Base-by-base conservation (phyloP, 2,797 vertebrate genomes). In the Sphenopsis melanotis region DNA sequence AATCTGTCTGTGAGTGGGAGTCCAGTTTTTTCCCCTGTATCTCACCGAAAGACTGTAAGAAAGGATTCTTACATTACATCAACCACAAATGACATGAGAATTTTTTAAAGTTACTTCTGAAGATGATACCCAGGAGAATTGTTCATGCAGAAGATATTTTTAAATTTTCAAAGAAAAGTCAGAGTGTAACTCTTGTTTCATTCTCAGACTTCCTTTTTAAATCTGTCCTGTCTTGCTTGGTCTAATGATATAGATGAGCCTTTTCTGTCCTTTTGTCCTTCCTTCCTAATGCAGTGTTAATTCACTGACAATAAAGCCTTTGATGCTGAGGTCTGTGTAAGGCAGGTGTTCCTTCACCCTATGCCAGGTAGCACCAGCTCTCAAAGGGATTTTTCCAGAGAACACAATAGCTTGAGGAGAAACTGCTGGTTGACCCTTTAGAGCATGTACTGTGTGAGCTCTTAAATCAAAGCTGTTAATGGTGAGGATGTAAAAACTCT, bases 31-130 rank as follows among this genome's bases (percentile, higher is more conserved):
- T 47, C 86, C 72, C 74, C 71, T 94, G 65, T 63, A 52, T 91
- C 71, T 92, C 65, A 41, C 76, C 86, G 83, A 76, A 92, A 94
- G 69, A 42, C 89, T 94, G 61, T 30, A 83, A 95, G 94, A 96
- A 91, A 83, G 39, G 57, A 86, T 81, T 92, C 68, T 91, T 90
- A 78, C 74, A 66, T 96, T 94, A 82, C 76, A 94, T 93, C 89
- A 95, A 77, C 92, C 66, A 57, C 81, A 87, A 96, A 94, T 94
- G 90, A 96, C 94, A 95, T 71, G 89, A 94, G 87, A 95, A 66
- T 96, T 95, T 97, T 96, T 96, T 94, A 92, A 96, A 95, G 96
- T 93, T 91, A 49, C 91, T 95, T 95, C 89, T 95, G 92, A 96
- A 93, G 89, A 72, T 83, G 79, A 78, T 70, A 95, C 94, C 92